Percentiles rank a stretch among this genome's conserved stretches.
Evolutionary conservation across 2,888 invertebrate species (phyloP).

Genomic region (Acleris cristana): DNA sequence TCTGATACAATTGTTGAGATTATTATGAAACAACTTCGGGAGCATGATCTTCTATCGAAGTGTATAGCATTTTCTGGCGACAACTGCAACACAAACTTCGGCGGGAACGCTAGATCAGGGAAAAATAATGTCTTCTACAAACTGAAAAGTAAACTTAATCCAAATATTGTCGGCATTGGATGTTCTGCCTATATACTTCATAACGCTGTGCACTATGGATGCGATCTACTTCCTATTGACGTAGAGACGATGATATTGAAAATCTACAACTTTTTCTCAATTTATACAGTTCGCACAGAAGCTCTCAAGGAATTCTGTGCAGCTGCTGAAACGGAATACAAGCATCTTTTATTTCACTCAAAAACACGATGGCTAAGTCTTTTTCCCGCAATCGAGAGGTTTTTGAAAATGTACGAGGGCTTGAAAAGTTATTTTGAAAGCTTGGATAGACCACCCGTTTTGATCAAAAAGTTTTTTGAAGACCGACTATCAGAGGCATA

Average conservation of each 20-base stretch:
- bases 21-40: too few species aligned
- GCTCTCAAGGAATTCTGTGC: conserved; percentile 40
- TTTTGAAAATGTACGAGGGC: conserved; percentile 5
- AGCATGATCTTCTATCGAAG: too few species aligned
- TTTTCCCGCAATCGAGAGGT: conserved; percentile 9
- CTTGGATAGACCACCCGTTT: not conserved
- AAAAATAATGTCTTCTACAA: too few species aligned
- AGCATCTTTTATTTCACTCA: not conserved
- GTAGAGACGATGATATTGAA: conserved; percentile 38
- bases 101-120: too few species aligned
- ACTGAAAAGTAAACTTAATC: too few species aligned
- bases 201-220: conserved; percentile 43
- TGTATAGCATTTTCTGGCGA: too few species aligned
- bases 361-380: conserved; percentile 11
- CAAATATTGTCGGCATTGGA: conserved; percentile 42
- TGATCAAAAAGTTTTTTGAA: conserved; percentile 12
- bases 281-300: conserved; percentile 44
- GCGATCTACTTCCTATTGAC: conserved; percentile 38
- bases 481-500: conserved; percentile 30
- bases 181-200: conserved; percentile 46
- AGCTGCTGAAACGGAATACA: conserved; percentile 37
- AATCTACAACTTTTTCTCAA: conserved; percentile 43
- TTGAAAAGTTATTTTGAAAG: conserved; percentile 4
- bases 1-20: too few species aligned
- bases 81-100: too few species aligned